Base-by-base conservation (phyloP, 2,113 vertebrate genomes). In the Daphoenositta chrysoptera region DNA sequence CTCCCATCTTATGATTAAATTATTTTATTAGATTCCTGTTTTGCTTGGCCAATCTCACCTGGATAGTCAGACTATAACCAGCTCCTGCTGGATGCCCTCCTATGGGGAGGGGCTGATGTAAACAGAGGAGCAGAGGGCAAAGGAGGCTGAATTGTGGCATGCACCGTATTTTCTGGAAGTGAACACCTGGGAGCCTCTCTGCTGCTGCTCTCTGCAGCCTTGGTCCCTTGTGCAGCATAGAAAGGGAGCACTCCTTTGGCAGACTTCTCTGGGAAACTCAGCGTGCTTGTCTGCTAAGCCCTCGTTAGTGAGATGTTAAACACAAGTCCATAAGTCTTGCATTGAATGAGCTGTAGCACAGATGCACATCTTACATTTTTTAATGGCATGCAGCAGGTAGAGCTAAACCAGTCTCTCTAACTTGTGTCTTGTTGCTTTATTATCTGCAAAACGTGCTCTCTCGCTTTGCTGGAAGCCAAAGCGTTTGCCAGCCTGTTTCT, bases 401-500 rank as follows among this genome's bases (percentile, higher is more conserved):
- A 68, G 71, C 78, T 93, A 75, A 93, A 68, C 33, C 94, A 77
- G 64, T 33, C 33, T 79, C 70, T 81, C n/a, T 42, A 48, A 80
- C 35, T 83, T 72, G 69, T 1, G 3, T 94, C 83, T 56, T 0
- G 0, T 40, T 81, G 48, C 66, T 95, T 90, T 89, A 75, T 92
- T 84, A 95, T 94, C 93, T 82, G 66, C 77, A 83, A 85, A 96
- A 86, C 0, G 1, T 2, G 0, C 40, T 87, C 40, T 37, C 42
- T 69, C 60, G 68, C 85, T 92, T 86, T 80, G 40, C 85, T 95
- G 89, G 47, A 70, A 96, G 66, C 61, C 68, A 24, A 75, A 88
- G 71, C 1, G 0, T 90, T 97, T 92, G 89, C 93, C 94, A 95
- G 91, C 77, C 90, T 83, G 89, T 75, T 69, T 94, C 50, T 91